A percentile compares a stretch with the other conserved stretches of the same genome.
phyloP scores from a whole-genome alignment of 2,797 vertebrate genomes.

The Enteromius afrohamiltoni region DNA sequence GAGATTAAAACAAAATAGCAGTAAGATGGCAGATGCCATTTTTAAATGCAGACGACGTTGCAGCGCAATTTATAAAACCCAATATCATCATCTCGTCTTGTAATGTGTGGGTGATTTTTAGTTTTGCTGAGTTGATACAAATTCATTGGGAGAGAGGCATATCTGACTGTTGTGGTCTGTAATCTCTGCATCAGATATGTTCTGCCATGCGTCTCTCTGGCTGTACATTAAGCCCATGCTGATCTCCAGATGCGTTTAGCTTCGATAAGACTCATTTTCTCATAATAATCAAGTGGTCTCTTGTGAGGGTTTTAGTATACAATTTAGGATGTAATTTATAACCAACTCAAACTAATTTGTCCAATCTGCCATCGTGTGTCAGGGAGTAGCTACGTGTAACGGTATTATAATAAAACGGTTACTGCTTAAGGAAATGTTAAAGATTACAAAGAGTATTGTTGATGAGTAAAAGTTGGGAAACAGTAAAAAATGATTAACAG shows the following conservation, averaged over 20 bases:
- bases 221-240: constrained; percentile 14
- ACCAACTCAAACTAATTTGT: neutral
- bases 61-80: neutral
- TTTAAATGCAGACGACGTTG: neutral
- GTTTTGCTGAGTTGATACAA: constrained; percentile 33
- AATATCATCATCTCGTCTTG: constrained; percentile 14
- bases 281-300: constrained; percentile 11
- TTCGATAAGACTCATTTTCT: constrained; percentile 33
- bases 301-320: neutral
- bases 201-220: neutral
- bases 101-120: constrained; percentile 13
- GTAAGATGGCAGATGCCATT: neutral
- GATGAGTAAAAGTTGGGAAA: too few species aligned
- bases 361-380: neutral
- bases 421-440: too few species aligned
- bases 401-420: neutral
- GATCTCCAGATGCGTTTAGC: constrained; percentile 49
- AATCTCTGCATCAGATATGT: constrained; percentile 9
- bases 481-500: too few species aligned
- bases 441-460: too few species aligned
- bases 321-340: neutral
- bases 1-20: neutral
- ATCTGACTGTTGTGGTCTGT: neutral
- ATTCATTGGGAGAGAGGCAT: neutral
- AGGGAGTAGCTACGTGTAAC: neutral